Evolutionary conservation across 2,113 vertebrate species (phyloP).

Genomic region (Oreochromis tanganicae): DNA sequence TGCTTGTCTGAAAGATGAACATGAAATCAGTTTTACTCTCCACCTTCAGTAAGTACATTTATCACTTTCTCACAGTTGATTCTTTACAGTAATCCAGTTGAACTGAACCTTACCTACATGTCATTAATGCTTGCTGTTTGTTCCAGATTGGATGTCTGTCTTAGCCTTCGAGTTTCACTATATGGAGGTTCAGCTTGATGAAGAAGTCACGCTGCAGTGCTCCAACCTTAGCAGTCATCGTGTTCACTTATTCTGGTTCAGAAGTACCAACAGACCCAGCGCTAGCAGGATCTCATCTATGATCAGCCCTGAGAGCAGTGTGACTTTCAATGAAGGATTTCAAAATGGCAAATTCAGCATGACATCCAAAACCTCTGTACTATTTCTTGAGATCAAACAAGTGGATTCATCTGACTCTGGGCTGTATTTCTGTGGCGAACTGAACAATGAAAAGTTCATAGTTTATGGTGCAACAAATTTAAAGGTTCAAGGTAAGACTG

Average conservation of each 20-base stretch:
- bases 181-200: background rate
- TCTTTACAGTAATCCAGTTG: background rate
- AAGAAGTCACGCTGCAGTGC: background rate
- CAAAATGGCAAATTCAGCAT: background rate
- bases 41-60: background rate
- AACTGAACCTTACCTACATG: fast-evolving
- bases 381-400: background rate
- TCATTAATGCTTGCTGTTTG: background rate
- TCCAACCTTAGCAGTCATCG: background rate
- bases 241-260: background rate
- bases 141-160: background rate
- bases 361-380: background rate
- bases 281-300: background rate
- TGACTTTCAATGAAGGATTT: background rate
- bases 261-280: background rate
- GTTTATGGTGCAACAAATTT: background rate
- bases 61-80: fast-evolving
- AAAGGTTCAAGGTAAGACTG: no score
- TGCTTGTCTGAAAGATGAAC: background rate
- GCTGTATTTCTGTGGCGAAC: constrained; percentile 2
- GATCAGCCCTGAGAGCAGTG: fast-evolving
- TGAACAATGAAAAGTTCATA: fast-evolving
- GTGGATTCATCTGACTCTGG: constrained; percentile 2
- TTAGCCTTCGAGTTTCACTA: background rate
- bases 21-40: background rate